Evolutionary conservation across 2,797 vertebrate species (phyloP).

Genomic region (Tenualosa thibaudeaui): DNA sequence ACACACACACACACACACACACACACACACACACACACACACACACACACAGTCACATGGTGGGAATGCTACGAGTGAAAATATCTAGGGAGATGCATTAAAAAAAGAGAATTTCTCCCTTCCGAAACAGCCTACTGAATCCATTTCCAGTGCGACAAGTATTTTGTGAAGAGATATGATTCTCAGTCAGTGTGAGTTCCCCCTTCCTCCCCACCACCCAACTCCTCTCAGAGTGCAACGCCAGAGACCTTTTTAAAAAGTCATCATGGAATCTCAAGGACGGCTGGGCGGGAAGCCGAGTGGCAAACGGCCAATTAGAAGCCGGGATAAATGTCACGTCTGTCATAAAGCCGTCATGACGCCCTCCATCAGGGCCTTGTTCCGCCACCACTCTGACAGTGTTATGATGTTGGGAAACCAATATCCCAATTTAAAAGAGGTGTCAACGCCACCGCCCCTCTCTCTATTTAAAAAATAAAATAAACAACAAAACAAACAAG

Average conservation of each 20-base stretch:
- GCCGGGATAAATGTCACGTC: constrained; percentile 15
- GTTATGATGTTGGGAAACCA: neutral
- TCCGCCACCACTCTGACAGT: neutral
- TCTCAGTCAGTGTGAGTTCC: neutral
- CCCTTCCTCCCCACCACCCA: neutral
- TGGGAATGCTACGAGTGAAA: neutral
- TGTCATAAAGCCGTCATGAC: neutral
- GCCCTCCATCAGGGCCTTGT: neutral
- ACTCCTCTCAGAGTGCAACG: neutral
- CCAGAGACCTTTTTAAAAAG: constrained; percentile 9
- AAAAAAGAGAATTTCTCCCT: neutral
- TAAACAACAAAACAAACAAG: too few species aligned
- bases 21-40: neutral
- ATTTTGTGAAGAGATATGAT: neutral
- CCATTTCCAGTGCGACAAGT: neutral
- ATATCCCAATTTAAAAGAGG: neutral
- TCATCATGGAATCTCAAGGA: neutral
- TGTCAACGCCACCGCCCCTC: too few species aligned
- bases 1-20: neutral
- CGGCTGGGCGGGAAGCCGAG: neutral
- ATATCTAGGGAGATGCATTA: neutral
- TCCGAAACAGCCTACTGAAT: neutral
- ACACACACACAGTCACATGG: neutral
- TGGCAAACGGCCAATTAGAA: constrained; percentile 14
- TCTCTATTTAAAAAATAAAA: neutral